Conservation (phyloP, 2,113 vertebrate genomes). For the Apaloderma vittatum region DNA sequence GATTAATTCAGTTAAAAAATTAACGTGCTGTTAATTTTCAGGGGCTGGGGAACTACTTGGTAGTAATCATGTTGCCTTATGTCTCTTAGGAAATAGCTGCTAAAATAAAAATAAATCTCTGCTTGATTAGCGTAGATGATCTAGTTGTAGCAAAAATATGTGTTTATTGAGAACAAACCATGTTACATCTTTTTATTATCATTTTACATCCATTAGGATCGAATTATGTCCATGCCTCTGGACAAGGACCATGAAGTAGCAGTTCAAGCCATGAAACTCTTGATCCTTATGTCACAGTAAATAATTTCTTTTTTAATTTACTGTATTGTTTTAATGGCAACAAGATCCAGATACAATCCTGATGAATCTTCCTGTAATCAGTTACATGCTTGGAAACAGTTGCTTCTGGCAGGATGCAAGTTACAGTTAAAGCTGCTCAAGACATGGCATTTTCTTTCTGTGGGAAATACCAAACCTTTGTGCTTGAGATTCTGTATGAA, state of each 20-base stretch:
- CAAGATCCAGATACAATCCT: slow-evolving; percentile 28
- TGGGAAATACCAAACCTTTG: not conserved
- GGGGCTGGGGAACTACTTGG: slow-evolving; percentile 59
- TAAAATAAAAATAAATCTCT: slow-evolving; percentile 63
- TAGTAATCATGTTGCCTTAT: slow-evolving; percentile 68
- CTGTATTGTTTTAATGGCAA: slow-evolving; percentile 60
- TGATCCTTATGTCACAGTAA: slow-evolving; percentile 90
- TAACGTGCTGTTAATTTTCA: slow-evolving; percentile 66
- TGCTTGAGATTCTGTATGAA: not conserved
- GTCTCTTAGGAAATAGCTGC: slow-evolving; percentile 66
- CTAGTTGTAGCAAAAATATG: slow-evolving; percentile 46
- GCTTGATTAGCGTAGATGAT: slow-evolving; percentile 44
- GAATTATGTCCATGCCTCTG: slow-evolving; percentile 92
- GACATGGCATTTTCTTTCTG: slow-evolving; percentile 27
- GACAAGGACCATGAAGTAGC: slow-evolving; percentile 93
- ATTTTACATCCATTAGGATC: slow-evolving; percentile 81
- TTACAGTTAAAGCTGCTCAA: slow-evolving; percentile 9
- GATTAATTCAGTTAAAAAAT: slow-evolving; percentile 71
- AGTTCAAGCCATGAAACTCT: slow-evolving; percentile 90
- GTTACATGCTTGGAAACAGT: not conserved
- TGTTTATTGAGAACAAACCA: slow-evolving; percentile 59
- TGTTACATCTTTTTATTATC: slow-evolving; percentile 70
- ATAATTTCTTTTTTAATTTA: slow-evolving; percentile 73
- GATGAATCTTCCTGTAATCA: slow-evolving; percentile 28
- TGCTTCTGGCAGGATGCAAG: not conserved